Evolutionary conservation across 53 echinoderm and acorn worm species (phyloP), one percentile per base, ranked within the genome.

Genomic region (Patiria pectinifera): DNA sequence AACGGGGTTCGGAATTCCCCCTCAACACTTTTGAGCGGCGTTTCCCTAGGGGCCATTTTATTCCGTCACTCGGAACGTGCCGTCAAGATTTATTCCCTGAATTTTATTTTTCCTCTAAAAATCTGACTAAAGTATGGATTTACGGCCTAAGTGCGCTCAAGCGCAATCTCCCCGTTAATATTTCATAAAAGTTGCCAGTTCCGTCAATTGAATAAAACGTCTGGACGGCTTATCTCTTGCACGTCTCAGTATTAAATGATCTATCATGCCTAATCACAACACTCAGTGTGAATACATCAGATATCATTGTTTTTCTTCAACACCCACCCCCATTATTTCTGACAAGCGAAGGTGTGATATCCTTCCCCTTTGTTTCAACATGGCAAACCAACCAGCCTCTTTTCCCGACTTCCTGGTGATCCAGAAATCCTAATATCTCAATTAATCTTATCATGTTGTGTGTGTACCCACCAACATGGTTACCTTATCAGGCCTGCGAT

Each of bases 171-270:
- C 62, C 62, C 61, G 58, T 88, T 88, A 88, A 77, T 88, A 77
- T 88, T 88, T 88, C 88, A 88, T 88, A 78, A 43, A 82, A 78
- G 78, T 77, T 88, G 77, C 78, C 59, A 78, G 88, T 88, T 88
- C 61, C 19, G 60, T 78, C 44, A 76, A 88, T 88, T 88, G 88
- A 88, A 77, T 77, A 88, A 78, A 82, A 78, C 13, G 59, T 59
- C 59, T 61, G 59, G 53, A 25, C 78, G 45, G 77, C 77, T 88
- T 62, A 76, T 88, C 76, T 78, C 26, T 59, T 72, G 35, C 35
- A 25, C 22, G 24, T 45, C 60, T 59, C 26, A 8, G 53, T 26
- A 88, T 78, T 76, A 44, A 78, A 88, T 88, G 61, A 77, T 22
- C 87, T 58, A 75, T 87, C 59, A 11, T 4, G 76, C 11, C 59